Percentiles rank a stretch among this genome's conserved stretches.
phyloP scores from a whole-genome alignment of 2,797 vertebrate species.

The Austrolebias charrua region DNA sequence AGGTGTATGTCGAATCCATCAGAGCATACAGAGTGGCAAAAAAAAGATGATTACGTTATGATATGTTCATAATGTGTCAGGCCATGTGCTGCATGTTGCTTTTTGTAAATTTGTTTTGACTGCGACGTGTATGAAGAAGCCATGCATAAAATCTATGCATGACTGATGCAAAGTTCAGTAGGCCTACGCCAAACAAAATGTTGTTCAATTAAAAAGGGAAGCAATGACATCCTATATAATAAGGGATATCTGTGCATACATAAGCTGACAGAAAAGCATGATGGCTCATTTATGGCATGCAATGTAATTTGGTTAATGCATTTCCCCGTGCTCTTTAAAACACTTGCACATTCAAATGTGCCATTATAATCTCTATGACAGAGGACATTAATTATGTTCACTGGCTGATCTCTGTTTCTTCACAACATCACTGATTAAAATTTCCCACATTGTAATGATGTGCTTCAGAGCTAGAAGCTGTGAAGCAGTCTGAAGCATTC shows the following conservation, averaged over 20 bases:
- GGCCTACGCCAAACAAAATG: conserved; percentile 72
- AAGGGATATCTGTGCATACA: conserved; percentile 76
- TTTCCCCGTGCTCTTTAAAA: conserved; percentile 86
- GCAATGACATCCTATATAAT: conserved; percentile 77
- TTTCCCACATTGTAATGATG: conserved; percentile 97
- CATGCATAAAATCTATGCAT: conserved; percentile 79
- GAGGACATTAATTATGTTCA: conserved; percentile 95
- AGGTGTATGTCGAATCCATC: conserved; percentile 24
- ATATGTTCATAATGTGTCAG: conserved; percentile 18
- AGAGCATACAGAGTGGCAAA: not conserved
- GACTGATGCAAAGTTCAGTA: conserved; percentile 72
- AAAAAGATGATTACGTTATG: conserved; percentile 21
- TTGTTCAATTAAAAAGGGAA: conserved; percentile 82
- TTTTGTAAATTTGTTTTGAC: conserved; percentile 70
- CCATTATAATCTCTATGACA: conserved; percentile 93
- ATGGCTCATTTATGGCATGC: conserved; percentile 77
- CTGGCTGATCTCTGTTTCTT: conserved; percentile 92
- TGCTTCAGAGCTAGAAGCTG: conserved; percentile 90
- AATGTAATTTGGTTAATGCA: conserved; percentile 83
- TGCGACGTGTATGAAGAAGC: conserved; percentile 68
- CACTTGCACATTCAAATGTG: conserved; percentile 85
- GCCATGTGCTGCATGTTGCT: conserved; percentile 54
- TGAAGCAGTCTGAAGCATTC: conserved; percentile 87
- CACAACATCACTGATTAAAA: conserved; percentile 98
- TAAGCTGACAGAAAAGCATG: conserved; percentile 73